Conservation (phyloP, 1,140 invertebrate genomes). For the Metaphire vulgaris region DNA sequence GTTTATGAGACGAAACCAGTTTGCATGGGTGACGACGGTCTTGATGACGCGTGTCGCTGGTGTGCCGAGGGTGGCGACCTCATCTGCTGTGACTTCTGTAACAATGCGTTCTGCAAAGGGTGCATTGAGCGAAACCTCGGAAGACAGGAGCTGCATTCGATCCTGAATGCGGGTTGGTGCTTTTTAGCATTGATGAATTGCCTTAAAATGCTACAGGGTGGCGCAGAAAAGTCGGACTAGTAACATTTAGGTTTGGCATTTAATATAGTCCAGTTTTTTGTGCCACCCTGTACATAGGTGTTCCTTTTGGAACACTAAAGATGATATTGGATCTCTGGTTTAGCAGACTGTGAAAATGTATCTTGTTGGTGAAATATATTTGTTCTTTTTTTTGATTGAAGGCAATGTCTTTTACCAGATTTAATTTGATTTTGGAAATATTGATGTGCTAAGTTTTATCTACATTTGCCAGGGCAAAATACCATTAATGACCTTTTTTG, state of each 20-base stretch:
- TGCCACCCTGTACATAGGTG: not conserved
- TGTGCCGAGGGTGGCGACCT: slow-evolving; percentile 77
- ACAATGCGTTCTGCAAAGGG: slow-evolving; percentile 69
- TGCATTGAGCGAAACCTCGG: slow-evolving; percentile 77
- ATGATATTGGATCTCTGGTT: not conserved
- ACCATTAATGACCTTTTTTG: too few relatives aligned
- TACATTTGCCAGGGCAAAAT: too few relatives aligned
- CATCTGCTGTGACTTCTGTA: slow-evolving; percentile 74
- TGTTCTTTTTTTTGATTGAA: not conserved
- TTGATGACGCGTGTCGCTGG: slow-evolving; percentile 84
- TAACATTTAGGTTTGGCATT: not conserved
- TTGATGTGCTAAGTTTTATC: too few relatives aligned
- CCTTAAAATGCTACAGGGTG: not conserved
- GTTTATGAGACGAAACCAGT: slow-evolving; percentile 70
- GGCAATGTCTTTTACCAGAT: too few relatives aligned
- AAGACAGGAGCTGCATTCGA: slow-evolving; percentile 61
- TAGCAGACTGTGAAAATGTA: not conserved
- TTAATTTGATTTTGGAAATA: too few relatives aligned
- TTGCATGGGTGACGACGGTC: slow-evolving; percentile 72
- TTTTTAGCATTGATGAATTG: not conserved
- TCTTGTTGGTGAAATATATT: not conserved
- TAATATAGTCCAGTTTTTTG: not conserved
- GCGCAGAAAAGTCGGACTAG: too few relatives aligned
- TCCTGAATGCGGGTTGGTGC: slow-evolving; percentile 56
- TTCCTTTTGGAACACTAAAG: not conserved